phyloP scores from a whole-genome alignment of 2,797 vertebrate genomes.

The Pangasius djambal region DNA sequence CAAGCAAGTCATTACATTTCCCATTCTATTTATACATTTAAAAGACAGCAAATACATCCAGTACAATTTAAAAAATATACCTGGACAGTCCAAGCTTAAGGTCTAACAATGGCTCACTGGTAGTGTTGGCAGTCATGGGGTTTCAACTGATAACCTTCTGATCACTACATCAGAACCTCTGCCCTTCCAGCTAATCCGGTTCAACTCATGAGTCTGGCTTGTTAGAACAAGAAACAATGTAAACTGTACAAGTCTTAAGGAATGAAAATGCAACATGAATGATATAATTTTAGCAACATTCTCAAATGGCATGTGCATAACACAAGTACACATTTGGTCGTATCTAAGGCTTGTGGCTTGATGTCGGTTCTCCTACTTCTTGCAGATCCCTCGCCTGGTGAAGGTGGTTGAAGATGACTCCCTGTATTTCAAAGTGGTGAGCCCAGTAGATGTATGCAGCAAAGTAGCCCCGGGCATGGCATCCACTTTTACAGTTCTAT shows the following conservation, averaged over 20 bases:
- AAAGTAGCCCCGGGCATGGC: conserved; percentile 84
- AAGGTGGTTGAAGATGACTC: conserved; percentile 80
- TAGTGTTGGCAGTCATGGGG: not conserved
- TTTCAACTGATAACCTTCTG: not conserved
- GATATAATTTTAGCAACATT: not conserved
- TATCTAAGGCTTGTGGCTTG: not conserved
- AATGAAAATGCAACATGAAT: not conserved
- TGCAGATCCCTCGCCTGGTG: conserved; percentile 80
- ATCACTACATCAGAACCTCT: not conserved
- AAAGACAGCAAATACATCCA: not conserved
- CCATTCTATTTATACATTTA: not conserved
- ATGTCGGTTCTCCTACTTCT: not conserved
- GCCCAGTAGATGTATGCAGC: conserved; percentile 65
- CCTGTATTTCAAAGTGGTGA: conserved; percentile 80
- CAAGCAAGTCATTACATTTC: not conserved
- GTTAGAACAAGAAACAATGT: not conserved
- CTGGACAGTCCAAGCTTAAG: not conserved
- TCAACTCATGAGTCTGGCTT: not conserved
- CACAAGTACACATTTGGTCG: not conserved
- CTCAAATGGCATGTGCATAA: not conserved
- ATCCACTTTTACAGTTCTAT: conserved; percentile 74
- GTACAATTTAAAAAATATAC: not conserved
- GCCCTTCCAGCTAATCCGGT: too few species aligned
- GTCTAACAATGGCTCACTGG: not conserved
- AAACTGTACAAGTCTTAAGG: not conserved